Conservation (phyloP, 2,113 vertebrate species). For the Phylloscopus trochilus region DNA sequence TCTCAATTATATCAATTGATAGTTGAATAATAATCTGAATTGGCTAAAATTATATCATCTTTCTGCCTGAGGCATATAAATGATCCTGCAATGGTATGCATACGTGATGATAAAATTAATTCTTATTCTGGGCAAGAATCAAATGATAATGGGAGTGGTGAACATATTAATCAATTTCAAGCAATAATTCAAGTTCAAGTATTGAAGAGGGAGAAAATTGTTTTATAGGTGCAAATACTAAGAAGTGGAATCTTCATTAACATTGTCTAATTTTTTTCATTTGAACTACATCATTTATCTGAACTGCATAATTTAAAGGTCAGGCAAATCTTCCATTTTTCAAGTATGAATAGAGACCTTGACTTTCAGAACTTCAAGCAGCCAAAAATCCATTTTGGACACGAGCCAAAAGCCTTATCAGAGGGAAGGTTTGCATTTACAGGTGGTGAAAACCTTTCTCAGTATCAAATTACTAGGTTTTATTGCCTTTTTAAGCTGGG, state of each 20-base stretch:
- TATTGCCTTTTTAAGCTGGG: not conserved
- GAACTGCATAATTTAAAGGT: conserved; percentile 48
- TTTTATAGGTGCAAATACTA: conserved; percentile 54
- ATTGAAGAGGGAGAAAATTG: conserved; percentile 13
- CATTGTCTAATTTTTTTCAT: conserved; percentile 24
- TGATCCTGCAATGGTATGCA: not conserved
- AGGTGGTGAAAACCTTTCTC: not conserved
- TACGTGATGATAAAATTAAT: conserved; percentile 30
- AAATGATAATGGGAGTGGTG: conserved; percentile 9
- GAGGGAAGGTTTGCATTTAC: not conserved
- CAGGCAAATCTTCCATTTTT: conserved; percentile 33
- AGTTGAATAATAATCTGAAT: conserved; percentile 47
- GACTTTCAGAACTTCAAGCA: not conserved
- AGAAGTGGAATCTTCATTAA: conserved; percentile 33
- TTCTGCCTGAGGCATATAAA: conserved; percentile 35
- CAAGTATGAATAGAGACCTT: not conserved
- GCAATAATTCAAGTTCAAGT: conserved; percentile 32
- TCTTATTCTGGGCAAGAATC: conserved; percentile 15
- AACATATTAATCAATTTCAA: conserved; percentile 57
- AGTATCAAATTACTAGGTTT: not conserved
- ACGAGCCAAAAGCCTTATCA: not conserved
- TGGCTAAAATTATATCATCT: conserved; percentile 30
- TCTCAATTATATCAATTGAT: conserved; percentile 14
- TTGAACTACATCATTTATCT: conserved; percentile 20
- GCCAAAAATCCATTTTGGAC: not conserved